Percentiles rank a stretch among this genome's conserved stretches.
Conservation (phyloP, 2,113 vertebrate genomes). For the Thryonomys swinderianus region DNA sequence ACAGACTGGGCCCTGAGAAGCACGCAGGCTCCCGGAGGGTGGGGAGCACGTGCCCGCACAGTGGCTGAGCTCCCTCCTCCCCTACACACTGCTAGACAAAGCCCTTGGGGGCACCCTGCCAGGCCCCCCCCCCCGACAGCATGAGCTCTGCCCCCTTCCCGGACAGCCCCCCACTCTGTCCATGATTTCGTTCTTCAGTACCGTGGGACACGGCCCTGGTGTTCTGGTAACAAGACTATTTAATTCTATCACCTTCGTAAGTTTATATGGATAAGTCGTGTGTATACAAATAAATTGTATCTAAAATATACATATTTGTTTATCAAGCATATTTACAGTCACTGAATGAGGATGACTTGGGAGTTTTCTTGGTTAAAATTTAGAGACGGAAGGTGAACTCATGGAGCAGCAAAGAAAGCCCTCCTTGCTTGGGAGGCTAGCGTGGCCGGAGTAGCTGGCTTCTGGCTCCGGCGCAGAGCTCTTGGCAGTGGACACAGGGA, state of each 20-base stretch:
- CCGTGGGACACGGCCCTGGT: neutral
- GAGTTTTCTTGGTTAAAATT: neutral
- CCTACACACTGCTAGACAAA: neutral
- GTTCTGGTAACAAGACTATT: neutral
- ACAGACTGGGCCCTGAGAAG: neutral
- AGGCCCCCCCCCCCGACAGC: neutral
- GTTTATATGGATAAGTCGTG: neutral
- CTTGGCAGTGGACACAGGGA: neutral
- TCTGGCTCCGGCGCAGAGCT: neutral
- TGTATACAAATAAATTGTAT: neutral
- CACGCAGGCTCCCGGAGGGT: neutral
- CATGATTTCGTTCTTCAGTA: neutral
- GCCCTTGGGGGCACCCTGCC: neutral
- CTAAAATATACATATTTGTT: neutral
- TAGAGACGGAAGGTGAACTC: neutral
- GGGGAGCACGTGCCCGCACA: neutral
- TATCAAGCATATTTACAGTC: neutral
- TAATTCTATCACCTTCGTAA: neutral
- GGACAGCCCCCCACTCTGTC: too few species aligned
- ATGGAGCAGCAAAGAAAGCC: neutral
- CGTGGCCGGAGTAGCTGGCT: neutral
- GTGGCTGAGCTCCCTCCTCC: neutral
- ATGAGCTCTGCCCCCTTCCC: neutral
- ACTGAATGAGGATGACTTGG: neutral
- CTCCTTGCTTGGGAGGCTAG: neutral